Conservation (phyloP, 1,140 invertebrate species). For the Brachionus koreanus region DNA sequence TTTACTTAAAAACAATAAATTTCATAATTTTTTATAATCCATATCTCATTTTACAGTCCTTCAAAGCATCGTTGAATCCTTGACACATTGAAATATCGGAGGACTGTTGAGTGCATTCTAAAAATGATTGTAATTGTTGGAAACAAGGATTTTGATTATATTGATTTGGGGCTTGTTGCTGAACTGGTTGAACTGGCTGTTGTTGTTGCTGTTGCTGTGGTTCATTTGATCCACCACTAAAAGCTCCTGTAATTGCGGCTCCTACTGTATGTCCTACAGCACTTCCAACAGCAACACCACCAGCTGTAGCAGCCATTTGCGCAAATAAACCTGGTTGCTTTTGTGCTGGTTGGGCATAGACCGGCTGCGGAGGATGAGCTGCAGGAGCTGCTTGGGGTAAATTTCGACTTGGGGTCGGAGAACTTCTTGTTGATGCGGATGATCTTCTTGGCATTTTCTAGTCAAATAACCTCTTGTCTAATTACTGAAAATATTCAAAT, state of each 20-base stretch:
- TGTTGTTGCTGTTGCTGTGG: slow-evolving; percentile 54
- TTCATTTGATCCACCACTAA: slow-evolving; percentile 67
- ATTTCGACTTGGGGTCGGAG: slow-evolving; percentile 30
- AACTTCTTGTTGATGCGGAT: slow-evolving; percentile 41
- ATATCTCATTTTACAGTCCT: slow-evolving; percentile 67
- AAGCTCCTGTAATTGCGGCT: slow-evolving; percentile 75
- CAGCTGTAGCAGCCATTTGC: slow-evolving; percentile 70
- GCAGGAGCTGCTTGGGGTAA: slow-evolving; percentile 10
- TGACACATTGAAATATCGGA: slow-evolving; percentile 77
- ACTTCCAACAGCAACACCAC: slow-evolving; percentile 80
- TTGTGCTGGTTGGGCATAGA: not conserved
- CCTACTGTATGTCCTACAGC: slow-evolving; percentile 80
- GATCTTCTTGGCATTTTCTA: slow-evolving; percentile 43
- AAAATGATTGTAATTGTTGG: slow-evolving; percentile 71
- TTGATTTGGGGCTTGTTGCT: slow-evolving; percentile 48
- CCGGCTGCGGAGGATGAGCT: slow-evolving; percentile 4
- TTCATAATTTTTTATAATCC: slow-evolving; percentile 29
- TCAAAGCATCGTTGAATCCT: slow-evolving; percentile 85
- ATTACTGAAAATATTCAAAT: not conserved
- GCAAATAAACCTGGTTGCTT: slow-evolving; percentile 43
- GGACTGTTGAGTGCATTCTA: slow-evolving; percentile 79
- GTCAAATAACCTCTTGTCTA: not conserved
- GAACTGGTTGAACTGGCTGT: slow-evolving; percentile 48
- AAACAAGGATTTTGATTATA: slow-evolving; percentile 50
- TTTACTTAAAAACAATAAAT: not conserved